Evolutionary conservation across 2,113 vertebrate species (phyloP), one percentile per base, ranked within the genome.

Genomic region (Ardeotis arabs): DNA sequence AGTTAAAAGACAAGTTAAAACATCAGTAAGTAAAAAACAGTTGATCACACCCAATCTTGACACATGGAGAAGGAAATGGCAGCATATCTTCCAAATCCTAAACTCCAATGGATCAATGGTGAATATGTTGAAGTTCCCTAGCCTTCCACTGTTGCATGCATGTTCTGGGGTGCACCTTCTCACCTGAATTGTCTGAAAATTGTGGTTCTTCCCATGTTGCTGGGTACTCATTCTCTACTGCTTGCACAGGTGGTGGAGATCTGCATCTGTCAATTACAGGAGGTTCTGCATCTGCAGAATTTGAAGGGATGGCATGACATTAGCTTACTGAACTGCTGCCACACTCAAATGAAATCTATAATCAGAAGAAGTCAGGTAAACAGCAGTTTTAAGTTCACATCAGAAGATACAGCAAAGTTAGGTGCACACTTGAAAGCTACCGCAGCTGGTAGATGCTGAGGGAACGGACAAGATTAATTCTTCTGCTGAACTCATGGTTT

Each of bases 151-250:
- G 24, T 25, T 31, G 1, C 1, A 1, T 33, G 10, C 10, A 27
- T 59, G 20, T 77, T 93, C 55, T 76, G 28, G 28, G 49, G 15
- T 44, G 25, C 10, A n/a, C 13, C 29, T 3, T 27, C 95, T 97
- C 97, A 99, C 99, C 99, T 96, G 99, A 99, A 96, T 99, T 99
- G 98, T 99, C 99, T 70, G 99, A 99, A 98, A 99, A 99, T 96
- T 99, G 98, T 58, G 99, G 99, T 88, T 99, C 99, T 75, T 99
- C 99, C 99, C 99, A 99, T 18, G 75, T 97, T 1, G 92, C 99
- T 15, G 97, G 91, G 19, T 98, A 97, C 75, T 98, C 97, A 19
- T 94, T 94, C 87, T 98, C 99, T 60, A 98, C 92, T 78, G 98
- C 98, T 95, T 98, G 98, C 70, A 99, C 14, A 0, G 98, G 96